phyloP scores from a whole-genome alignment of 2,113 vertebrate genomes.

The Stomatorhinus ivindoensis region DNA sequence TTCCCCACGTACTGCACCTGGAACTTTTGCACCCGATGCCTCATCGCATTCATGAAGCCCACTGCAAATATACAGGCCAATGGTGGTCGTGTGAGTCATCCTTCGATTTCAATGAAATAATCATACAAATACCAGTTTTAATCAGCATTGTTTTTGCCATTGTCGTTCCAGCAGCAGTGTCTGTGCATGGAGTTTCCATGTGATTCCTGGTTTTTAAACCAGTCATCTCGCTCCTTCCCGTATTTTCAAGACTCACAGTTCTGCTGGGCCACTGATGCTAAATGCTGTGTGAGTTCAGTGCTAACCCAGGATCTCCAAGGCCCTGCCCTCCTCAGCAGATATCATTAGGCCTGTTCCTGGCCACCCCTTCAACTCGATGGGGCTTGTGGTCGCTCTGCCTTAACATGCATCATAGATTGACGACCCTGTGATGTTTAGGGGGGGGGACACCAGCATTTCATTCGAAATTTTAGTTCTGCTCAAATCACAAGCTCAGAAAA shows the following conservation, averaged over 20 bases:
- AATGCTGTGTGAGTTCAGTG: not conserved
- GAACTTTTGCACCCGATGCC: conserved; percentile 77
- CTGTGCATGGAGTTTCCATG: not conserved
- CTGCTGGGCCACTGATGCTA: not conserved
- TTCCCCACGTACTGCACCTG: conserved; percentile 80
- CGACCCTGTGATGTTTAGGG: not conserved
- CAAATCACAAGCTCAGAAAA: not conserved
- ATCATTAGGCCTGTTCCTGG: not conserved
- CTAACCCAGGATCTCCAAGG: not conserved
- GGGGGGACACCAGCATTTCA: not conserved
- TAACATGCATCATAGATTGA: not conserved
- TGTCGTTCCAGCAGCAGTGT: not conserved
- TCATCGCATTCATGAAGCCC: conserved; percentile 73
- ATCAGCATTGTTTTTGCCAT: not conserved
- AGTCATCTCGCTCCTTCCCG: not conserved
- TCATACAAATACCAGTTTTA: not conserved
- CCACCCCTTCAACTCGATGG: not conserved
- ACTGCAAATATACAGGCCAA: conserved; percentile 53
- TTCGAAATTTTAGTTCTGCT: not conserved
- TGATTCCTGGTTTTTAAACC: not conserved
- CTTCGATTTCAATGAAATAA: not conserved
- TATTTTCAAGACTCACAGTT: not conserved
- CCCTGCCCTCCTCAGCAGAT: not conserved
- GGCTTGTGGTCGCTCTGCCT: not conserved
- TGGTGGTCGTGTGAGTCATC: not conserved